Conservation (phyloP, 2,797 vertebrate species). For the Hirundo rustica region DNA sequence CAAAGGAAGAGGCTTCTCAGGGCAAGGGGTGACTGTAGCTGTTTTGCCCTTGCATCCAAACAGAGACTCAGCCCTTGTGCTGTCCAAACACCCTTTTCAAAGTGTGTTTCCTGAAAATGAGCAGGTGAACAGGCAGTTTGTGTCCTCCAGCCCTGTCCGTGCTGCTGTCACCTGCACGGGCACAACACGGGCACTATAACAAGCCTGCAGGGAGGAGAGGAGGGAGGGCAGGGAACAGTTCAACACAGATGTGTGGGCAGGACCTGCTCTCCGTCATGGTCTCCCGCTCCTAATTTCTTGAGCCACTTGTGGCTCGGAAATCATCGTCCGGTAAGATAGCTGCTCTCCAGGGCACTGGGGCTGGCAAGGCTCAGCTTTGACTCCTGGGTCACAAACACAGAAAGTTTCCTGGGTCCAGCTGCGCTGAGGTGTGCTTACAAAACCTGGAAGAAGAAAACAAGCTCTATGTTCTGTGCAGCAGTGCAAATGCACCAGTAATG, state of each 20-base stretch:
- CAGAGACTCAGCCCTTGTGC: not conserved
- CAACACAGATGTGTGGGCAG: not conserved
- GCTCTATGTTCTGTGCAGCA: not conserved
- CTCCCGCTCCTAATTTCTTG: slow-evolving; percentile 1
- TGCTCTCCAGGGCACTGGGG: slow-evolving; percentile 60
- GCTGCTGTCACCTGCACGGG: not conserved
- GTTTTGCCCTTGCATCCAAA: not conserved
- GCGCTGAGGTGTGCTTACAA: slow-evolving; percentile 23
- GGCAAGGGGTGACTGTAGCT: not conserved
- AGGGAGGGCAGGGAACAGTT: not conserved
- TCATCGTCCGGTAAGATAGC: slow-evolving; percentile 13
- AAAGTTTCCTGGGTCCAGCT: slow-evolving; percentile 23
- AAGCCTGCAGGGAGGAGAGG: not conserved
- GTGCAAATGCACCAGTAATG: fast-evolving
- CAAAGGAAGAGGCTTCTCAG: not conserved
- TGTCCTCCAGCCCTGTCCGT: not conserved
- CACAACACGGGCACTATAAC: not conserved
- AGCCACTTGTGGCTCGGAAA: not conserved
- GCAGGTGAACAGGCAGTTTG: fast-evolving
- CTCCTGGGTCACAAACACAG: not conserved
- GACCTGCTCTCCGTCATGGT: slow-evolving; percentile 10
- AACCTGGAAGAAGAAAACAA: slow-evolving; percentile 64
- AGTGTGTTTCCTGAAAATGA: not conserved
- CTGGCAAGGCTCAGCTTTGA: slow-evolving; percentile 38
- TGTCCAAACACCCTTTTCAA: not conserved